Evolutionary conservation across 2,888 invertebrate species (phyloP).

Genomic region (Poecilobothrus nobilitatus): DNA sequence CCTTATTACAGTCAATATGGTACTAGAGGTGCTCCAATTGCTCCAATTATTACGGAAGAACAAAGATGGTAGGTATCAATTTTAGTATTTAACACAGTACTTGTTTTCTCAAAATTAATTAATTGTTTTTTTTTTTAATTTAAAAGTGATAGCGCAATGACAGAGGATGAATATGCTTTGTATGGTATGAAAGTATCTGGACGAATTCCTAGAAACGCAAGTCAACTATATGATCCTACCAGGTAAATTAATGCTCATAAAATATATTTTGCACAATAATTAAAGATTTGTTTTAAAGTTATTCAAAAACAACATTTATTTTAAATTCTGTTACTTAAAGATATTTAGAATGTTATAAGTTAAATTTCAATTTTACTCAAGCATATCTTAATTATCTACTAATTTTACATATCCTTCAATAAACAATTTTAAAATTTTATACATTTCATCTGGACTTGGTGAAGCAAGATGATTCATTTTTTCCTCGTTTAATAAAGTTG

Average conservation of each 20-base stretch:
- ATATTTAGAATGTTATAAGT: not conserved
- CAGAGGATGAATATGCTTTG: conserved; percentile 62
- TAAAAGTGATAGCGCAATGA: conserved; percentile 56
- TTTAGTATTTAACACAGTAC: not conserved
- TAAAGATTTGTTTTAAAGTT: not conserved
- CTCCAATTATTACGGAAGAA: conserved; percentile 89
- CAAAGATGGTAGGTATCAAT: conserved; percentile 52
- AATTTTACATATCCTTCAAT: conserved; percentile 44
- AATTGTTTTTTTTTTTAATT: not conserved
- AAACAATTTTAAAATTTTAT: conserved; percentile 39
- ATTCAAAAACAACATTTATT: not conserved
- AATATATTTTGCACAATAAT: not conserved
- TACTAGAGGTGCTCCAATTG: conserved; percentile 57
- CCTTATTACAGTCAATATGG: conserved; percentile 79
- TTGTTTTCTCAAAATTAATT: not conserved
- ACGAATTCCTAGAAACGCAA: conserved; percentile 46
- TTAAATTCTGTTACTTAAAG: too few relatives aligned
- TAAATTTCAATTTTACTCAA: too few relatives aligned
- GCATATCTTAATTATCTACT: not conserved
- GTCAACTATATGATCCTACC: conserved; percentile 44
- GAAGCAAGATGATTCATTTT: conserved; percentile 38
- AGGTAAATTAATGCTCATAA: conserved; percentile 32
- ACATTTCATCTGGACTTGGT: conserved; percentile 39
- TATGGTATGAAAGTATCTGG: conserved; percentile 59
- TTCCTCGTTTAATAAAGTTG: conserved; percentile 17